phyloP scores from a whole-genome alignment of 2,888 invertebrate genomes.

The Hypolimnas misippus region DNA sequence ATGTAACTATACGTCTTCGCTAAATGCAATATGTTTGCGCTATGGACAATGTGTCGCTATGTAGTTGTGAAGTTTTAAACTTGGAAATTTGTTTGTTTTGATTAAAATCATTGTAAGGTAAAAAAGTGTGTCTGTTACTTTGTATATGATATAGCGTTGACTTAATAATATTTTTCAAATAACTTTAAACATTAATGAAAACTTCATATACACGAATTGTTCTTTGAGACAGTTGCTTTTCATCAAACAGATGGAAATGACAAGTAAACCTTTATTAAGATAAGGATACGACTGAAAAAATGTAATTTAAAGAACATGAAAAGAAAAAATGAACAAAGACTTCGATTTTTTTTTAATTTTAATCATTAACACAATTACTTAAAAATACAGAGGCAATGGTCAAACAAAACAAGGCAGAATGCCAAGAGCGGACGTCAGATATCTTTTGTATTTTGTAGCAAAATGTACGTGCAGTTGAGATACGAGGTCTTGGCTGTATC shows the following conservation, averaged over 20 bases:
- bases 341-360: slow-evolving; percentile 23
- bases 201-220: too few relatives aligned
- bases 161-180: too few relatives aligned
- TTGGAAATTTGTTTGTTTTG: background rate
- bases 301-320: background rate
- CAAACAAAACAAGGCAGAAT: slow-evolving; percentile 60
- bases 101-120: background rate
- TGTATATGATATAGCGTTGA: too few relatives aligned
- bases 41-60: background rate
- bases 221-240: too few relatives aligned
- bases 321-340: background rate
- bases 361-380: slow-evolving; percentile 60
- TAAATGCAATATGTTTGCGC: slow-evolving; percentile 59
- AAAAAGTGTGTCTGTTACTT: background rate
- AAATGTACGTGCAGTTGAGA: slow-evolving; percentile 46
- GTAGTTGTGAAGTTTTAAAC: background rate
- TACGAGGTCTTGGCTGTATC: slow-evolving; percentile 39
- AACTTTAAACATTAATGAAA: too few relatives aligned
- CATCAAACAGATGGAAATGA: too few relatives aligned
- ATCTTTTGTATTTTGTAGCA: slow-evolving; percentile 60
- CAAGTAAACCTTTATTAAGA: too few relatives aligned
- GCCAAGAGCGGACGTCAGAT: slow-evolving; percentile 57
- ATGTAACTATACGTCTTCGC: slow-evolving; percentile 69
- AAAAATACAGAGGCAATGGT: slow-evolving; percentile 51
- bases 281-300: too few relatives aligned